Percentiles rank a stretch among this genome's conserved stretches.
phyloP scores from a whole-genome alignment of 2,113 vertebrate species.

The Chinchilla lanigera region DNA sequence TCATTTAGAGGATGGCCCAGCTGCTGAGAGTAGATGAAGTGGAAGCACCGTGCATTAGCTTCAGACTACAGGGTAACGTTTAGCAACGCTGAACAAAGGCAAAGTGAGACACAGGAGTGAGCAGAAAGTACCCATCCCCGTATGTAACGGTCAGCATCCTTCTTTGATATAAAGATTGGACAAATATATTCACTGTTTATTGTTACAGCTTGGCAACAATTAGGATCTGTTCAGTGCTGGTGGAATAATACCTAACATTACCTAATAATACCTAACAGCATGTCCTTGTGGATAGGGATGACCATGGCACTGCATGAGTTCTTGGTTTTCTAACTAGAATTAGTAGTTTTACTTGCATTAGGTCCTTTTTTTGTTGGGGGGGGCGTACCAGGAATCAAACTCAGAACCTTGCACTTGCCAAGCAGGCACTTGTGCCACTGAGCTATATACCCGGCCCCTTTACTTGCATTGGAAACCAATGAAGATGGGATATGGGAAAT shows the following conservation, averaged over 20 bases:
- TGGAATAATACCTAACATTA: neutral
- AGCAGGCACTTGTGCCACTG: too few species aligned
- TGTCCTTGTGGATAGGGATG: neutral
- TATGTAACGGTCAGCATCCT: neutral
- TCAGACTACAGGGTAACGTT: constrained; percentile 27
- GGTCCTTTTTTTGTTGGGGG: too few species aligned
- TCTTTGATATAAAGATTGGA: neutral
- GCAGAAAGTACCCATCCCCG: constrained; percentile 37
- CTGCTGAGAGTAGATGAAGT: constrained; percentile 54
- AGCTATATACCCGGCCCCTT: too few species aligned
- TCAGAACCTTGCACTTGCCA: too few species aligned
- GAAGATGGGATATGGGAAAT: neutral
- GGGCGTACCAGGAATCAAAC: too few species aligned
- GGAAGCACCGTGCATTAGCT: constrained; percentile 56
- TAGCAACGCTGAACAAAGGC: constrained; percentile 12
- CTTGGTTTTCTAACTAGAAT: constrained; percentile 10
- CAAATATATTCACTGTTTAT: neutral
- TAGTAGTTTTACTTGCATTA: neutral
- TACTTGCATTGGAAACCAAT: constrained; percentile 20
- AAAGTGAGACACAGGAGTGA: constrained; percentile 24
- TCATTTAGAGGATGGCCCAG: constrained; percentile 72
- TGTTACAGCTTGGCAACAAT: constrained; percentile 12
- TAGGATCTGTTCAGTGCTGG: neutral
- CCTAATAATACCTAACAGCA: neutral
- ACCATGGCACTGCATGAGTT: neutral